Percentiles rank a stretch among this genome's conserved stretches.
Conservation (phyloP, 2,113 vertebrate species). For the Theropithecus gelada region DNA sequence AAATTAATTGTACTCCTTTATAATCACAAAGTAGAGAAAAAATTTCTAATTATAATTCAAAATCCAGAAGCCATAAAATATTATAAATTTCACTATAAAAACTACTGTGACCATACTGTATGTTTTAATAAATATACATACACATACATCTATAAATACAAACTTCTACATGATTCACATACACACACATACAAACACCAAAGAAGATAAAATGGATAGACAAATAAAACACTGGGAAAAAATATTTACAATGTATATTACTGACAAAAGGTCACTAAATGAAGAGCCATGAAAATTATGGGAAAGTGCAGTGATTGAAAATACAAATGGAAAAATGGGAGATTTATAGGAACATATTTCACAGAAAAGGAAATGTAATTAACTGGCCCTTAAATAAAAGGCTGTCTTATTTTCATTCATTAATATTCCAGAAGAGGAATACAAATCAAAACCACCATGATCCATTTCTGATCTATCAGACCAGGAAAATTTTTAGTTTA, state of each 20-base stretch:
- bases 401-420: not conserved
- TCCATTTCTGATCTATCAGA: not conserved
- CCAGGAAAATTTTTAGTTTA: not conserved
- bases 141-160: not conserved
- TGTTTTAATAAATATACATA: not conserved
- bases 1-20: not conserved
- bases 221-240: not conserved
- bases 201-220: constrained; percentile 5
- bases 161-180: not conserved
- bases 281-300: not conserved
- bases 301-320: not conserved
- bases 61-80: constrained; percentile 10
- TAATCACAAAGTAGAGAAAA: not conserved
- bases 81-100: constrained; percentile 6
- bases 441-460: not conserved
- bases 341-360: not conserved
- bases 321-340: not conserved
- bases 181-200: not conserved
- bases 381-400: not conserved
- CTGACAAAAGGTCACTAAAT: not conserved
- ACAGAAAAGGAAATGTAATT: not conserved
- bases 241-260: not conserved
- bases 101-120: not conserved
- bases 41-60: not conserved
- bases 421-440: not conserved